Conservation (phyloP, 2,113 vertebrate species). For the Hippocampus abdominalis region DNA sequence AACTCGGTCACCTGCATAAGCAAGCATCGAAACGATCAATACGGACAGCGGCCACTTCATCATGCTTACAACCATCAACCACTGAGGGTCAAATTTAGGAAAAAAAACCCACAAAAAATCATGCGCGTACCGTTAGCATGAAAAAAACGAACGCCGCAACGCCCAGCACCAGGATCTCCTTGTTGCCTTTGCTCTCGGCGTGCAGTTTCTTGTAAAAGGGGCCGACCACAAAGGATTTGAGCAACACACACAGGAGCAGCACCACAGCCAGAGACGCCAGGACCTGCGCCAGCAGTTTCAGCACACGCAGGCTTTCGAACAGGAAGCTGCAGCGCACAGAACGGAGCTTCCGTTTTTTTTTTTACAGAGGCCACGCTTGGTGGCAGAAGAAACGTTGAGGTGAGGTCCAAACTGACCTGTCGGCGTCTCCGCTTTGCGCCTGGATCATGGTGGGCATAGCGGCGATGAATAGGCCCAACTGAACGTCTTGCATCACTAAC, state of each 20-base stretch:
- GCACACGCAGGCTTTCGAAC: slow-evolving; percentile 77
- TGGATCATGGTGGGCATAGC: slow-evolving; percentile 90
- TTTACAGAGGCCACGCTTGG: background rate
- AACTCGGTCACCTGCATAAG: slow-evolving; percentile 84
- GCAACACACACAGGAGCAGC: slow-evolving; percentile 80
- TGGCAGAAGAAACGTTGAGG: background rate
- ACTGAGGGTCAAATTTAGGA: background rate
- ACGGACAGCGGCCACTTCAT: background rate
- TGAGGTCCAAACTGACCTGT: slow-evolving; percentile 70
- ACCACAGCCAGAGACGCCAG: slow-evolving; percentile 84
- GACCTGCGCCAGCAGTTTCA: slow-evolving; percentile 82
- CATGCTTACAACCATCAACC: background rate
- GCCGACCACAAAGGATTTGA: slow-evolving; percentile 86
- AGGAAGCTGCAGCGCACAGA: slow-evolving; percentile 60
- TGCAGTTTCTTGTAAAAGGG: slow-evolving; percentile 91
- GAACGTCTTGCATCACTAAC: slow-evolving; percentile 96
- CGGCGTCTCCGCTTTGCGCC: slow-evolving; percentile 75
- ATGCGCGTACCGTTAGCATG: slow-evolving; percentile 81
- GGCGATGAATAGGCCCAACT: slow-evolving; percentile 92
- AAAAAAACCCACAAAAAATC: background rate
- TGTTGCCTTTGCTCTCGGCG: slow-evolving; percentile 87
- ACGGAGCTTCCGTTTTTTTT: too few species aligned
- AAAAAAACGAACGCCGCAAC: slow-evolving; percentile 89
- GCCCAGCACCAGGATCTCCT: slow-evolving; percentile 91
- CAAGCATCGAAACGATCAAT: slow-evolving; percentile 4